Base-by-base conservation (phyloP, 2,113 vertebrate genomes). In the Nerophis ophidion region DNA sequence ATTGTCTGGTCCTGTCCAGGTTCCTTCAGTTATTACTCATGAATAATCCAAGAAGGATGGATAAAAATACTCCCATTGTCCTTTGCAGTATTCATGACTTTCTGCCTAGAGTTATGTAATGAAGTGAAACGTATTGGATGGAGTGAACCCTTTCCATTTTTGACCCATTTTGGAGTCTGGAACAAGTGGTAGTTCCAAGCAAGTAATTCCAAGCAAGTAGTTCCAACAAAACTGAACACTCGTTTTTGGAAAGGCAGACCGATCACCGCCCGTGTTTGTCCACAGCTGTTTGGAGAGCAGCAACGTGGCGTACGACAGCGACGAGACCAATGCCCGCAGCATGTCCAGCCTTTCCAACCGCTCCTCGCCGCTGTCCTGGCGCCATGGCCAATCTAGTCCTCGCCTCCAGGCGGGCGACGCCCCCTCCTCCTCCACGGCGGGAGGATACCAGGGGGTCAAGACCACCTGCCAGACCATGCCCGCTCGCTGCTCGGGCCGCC, bases 341-440 rank as follows among this genome's bases (percentile, higher is more conserved):
- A 84, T 98, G 40, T 98, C 95, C 88, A 99, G 96, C 84, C 85
- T 96, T 44, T 98, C 97, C 74, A 98, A 97, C 85, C 94, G 97
- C 78, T 99, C 97, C 0, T 99, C 97, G 0, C 97, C 97, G 0
- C 88, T 99, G 5, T 98, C 96, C 45, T 98, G 97, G 96, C 93
- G 93, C 77, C 96, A 98, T 0, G 96, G 96, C 48, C 97, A 98
- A 80, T 92, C 97, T n/a, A 98, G 96, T 74, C 97, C 97, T 0
- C 90, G 97, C 9, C 90, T 99, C 67, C 97, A 98, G 83, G 97
- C 97, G 0, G 97, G 97, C 0, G 97, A 98, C 0, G 96, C 97
- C 0, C 97, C 96, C 0, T 98, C 96, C 0, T 98, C 96, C 0
- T 93, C 93, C 12, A 81, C 87, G 0, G 5, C 93, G 75, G 64